Conservation (phyloP, 2,113 vertebrate genomes). For the Plotosus lineatus region DNA sequence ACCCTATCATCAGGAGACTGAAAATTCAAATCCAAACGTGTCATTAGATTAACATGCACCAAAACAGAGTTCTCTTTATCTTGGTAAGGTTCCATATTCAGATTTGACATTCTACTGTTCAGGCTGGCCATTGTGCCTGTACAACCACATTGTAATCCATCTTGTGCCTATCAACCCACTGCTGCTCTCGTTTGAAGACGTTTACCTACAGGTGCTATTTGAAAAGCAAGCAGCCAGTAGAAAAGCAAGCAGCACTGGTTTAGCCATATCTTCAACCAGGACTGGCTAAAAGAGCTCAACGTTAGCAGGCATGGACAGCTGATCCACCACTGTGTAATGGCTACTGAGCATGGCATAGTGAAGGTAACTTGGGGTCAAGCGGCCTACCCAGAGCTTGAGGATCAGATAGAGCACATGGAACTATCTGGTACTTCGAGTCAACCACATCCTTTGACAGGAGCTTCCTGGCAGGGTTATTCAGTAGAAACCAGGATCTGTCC, state of each 20-base stretch:
- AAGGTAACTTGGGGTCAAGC: slow-evolving; percentile 81
- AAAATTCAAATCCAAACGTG: no score
- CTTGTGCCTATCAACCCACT: slow-evolving; percentile 78
- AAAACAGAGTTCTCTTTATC: slow-evolving; percentile 24
- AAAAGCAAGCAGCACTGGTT: slow-evolving; percentile 71
- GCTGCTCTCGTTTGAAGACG: slow-evolving; percentile 80
- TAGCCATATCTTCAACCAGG: slow-evolving; percentile 75
- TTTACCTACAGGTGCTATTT: slow-evolving; percentile 84
- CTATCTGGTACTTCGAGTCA: slow-evolving; percentile 45
- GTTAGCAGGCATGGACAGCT: slow-evolving; percentile 60
- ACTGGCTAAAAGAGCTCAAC: slow-evolving; percentile 82
- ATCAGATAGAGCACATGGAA: slow-evolving; percentile 59
- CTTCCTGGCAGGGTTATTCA: slow-evolving; percentile 15
- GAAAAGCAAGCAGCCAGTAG: slow-evolving; percentile 75
- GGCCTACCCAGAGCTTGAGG: slow-evolving; percentile 78
- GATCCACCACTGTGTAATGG: slow-evolving; percentile 79
- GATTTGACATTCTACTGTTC: slow-evolving; percentile 80
- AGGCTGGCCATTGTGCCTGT: slow-evolving; percentile 91
- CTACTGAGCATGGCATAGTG: slow-evolving; percentile 75
- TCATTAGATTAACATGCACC: neutral
- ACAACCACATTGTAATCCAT: slow-evolving; percentile 80
- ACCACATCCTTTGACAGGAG: slow-evolving; percentile 39
- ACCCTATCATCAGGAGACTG: no score
- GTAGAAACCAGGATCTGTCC: slow-evolving; percentile 50
- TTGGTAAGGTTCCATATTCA: slow-evolving; percentile 77